Evolutionary conservation across 1,140 invertebrate genomes (phyloP), one percentile per base, ranked within the genome.

Genomic region (Uloborus diversus): DNA sequence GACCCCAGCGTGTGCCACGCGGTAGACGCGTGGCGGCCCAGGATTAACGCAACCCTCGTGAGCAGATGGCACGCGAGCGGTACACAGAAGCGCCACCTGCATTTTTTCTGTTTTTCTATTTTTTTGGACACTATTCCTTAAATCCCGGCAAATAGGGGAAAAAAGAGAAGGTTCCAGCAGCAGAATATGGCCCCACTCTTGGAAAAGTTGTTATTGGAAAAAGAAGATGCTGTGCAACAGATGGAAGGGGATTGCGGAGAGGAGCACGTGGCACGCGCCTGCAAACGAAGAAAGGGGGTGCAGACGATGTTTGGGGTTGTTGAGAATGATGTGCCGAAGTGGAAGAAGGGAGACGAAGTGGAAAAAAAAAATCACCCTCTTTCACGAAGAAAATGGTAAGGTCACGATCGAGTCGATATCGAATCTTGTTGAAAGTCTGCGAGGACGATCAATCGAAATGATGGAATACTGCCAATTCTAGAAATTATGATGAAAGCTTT

Each of bases 11-110:
- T 49, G 32, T 56, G 68, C 49, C 68, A 70, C 65, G 65, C 68
- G 64, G 47, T n/a, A n/a, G n/a, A n/a, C n/a, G n/a, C n/a, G n/a
- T n/a, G n/a, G 64, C 42, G 68, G 32, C 33, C 47, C 25, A n/a
- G 51, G 68, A 70, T 70, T 70, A 70, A 47, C 14, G n/a, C n/a
- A n/a, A n/a, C 64, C 57, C n/a, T 25, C 25, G 14, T 30, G 35
- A 33, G 51, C 68, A 70, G 68, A 20, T 70, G 68, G 68, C 68
- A 70, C 68, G 68, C 68, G 68, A 57, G 25, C 28, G 35, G n/a
- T 17, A 53, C 17, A 51, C 42, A 70, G 68, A 27, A 70, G 62
- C 62, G 49, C 51, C 28, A 70, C 68, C 68, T 70, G 68, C 32
- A 37, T 57, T 70, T 69, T 56, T 68, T 69, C 23, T 65, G 5